Evolutionary conservation across 2,888 invertebrate genomes (phyloP).

Genomic region (Drosophila recens): DNA sequence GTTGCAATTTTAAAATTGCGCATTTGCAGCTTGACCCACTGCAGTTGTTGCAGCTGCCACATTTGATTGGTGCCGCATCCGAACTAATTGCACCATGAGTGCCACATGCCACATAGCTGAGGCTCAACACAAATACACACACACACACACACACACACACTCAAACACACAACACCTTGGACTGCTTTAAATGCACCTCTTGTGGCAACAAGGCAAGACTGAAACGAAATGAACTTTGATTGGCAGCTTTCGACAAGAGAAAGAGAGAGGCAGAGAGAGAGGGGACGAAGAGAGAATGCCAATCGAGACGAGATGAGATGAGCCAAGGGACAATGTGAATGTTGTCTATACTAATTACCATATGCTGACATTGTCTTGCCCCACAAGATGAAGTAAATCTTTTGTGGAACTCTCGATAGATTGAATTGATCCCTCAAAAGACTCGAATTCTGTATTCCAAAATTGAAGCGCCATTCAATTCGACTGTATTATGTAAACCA

Average conservation of each 20-base stretch:
- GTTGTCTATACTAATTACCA: constrained; percentile 21
- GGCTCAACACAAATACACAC: constrained; percentile 11
- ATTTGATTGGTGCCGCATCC: constrained; percentile 53
- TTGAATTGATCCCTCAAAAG: neutral
- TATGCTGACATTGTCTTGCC: constrained; percentile 27
- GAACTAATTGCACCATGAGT: constrained; percentile 53
- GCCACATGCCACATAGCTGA: constrained; percentile 24
- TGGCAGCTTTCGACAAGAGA: constrained; percentile 34
- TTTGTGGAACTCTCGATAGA: neutral
- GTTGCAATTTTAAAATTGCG: constrained; percentile 57
- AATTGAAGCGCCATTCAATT: constrained; percentile 4
- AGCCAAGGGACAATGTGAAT: constrained; percentile 1
- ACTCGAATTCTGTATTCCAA: neutral
- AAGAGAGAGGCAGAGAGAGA: too few species aligned
- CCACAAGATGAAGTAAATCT: neutral
- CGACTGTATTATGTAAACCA: neutral
- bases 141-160: neutral
- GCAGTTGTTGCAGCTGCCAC: constrained; percentile 24
- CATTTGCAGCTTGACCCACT: constrained; percentile 43
- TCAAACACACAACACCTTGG: constrained; percentile 11
- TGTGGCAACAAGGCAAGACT: constrained; percentile 33
- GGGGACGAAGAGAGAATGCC: neutral
- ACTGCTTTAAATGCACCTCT: constrained; percentile 11
- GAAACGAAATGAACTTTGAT: constrained; percentile 49
- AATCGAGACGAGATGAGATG: constrained; percentile 1